phyloP scores from a whole-genome alignment of 53 echinoderm and acorn worm species.

The Zoroaster sp. region DNA sequence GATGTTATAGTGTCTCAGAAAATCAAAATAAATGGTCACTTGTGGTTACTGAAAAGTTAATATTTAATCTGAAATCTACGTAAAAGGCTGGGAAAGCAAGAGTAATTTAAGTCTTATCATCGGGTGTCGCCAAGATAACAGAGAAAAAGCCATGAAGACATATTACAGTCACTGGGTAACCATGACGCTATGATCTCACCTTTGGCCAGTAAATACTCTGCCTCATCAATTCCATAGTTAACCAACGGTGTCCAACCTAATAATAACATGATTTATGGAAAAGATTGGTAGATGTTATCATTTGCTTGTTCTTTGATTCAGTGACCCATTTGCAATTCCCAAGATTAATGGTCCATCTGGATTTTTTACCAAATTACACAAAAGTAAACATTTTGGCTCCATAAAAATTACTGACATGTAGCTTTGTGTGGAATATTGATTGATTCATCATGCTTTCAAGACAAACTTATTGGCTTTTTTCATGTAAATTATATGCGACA shows the following conservation, averaged over 20 bases:
- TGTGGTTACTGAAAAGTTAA: conserved; percentile 1
- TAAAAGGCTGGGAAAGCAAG: conserved; percentile 10
- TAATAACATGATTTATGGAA: neutral
- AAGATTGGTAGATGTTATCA: neutral
- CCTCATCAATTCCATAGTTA: neutral
- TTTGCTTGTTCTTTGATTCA: neutral
- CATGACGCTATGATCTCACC: neutral
- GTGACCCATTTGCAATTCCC: neutral
- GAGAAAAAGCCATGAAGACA: neutral
- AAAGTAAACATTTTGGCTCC: neutral
- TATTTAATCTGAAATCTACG: conserved; percentile 3
- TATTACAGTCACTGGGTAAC: conserved; percentile 32
- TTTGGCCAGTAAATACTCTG: conserved; percentile 16
- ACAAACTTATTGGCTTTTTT: too few species aligned
- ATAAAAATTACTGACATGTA: neutral
- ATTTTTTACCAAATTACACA: neutral
- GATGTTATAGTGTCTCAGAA: conserved; percentile 13
- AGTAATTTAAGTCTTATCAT: conserved; percentile 24
- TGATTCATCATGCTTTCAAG: too few species aligned
- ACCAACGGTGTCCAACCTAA: neutral
- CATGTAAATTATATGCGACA: neutral
- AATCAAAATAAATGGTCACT: conserved; percentile 37
- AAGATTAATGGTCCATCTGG: neutral
- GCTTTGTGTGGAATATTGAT: too few species aligned
- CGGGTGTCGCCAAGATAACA: neutral